Percentiles rank a stretch among this genome's conserved stretches.
Conservation (phyloP, 2,113 vertebrate species). For the Thalassarche chlororhynchos region DNA sequence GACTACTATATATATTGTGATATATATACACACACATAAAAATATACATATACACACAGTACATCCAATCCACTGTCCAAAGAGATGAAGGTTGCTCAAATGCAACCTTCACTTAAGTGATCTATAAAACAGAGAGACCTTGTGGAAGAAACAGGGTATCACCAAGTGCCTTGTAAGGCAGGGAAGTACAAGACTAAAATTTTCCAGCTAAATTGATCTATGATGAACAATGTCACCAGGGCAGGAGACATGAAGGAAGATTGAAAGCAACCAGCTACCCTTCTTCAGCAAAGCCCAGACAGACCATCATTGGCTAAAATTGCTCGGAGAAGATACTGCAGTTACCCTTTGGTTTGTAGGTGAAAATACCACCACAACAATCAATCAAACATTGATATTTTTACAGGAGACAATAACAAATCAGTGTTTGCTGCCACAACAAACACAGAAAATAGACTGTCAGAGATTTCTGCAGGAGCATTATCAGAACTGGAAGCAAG, state of each 20-base stretch:
- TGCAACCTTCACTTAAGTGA: conserved; percentile 6
- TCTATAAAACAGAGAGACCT: not conserved
- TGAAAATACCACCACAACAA: conserved; percentile 8
- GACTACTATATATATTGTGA: not conserved
- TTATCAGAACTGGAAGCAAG: not conserved
- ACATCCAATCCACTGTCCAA: not conserved
- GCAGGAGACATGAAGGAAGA: conserved; percentile 4
- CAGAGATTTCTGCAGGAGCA: not conserved
- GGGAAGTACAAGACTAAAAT: not conserved
- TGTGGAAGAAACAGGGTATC: not conserved
- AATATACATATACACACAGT: not conserved
- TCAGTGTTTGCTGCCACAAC: not conserved
- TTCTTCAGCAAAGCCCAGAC: conserved; percentile 17
- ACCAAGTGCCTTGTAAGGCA: not conserved
- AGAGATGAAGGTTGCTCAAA: not conserved
- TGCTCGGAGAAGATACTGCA: not conserved
- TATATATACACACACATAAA: not conserved
- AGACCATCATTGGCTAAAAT: conserved; percentile 11
- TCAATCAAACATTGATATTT: conserved; percentile 22
- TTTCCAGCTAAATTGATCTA: not conserved
- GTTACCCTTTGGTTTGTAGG: conserved; percentile 29
- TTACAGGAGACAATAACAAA: conserved; percentile 16
- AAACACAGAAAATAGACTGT: not conserved
- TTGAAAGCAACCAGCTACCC: not conserved
- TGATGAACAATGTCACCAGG: not conserved